Base-by-base conservation (phyloP, 2,888 invertebrate genomes). In the Macaria liturata region DNA sequence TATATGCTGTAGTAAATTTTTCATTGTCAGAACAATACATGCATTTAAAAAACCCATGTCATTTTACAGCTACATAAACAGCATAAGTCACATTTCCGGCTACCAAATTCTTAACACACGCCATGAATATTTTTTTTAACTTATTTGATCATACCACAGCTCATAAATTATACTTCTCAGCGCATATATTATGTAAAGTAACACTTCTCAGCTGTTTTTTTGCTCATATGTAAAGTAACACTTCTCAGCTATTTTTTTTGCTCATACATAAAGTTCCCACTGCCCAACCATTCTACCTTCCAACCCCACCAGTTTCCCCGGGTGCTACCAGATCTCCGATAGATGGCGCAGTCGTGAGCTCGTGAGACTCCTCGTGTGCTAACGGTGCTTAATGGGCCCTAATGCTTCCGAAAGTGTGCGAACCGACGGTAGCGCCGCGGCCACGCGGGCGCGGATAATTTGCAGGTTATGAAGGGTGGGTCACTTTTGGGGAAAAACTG, bases 331-430 rank as follows among this genome's bases (percentile, higher is more conserved):
- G 91, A 90, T 91, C 80, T 79, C 71, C 87, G 89, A 86, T 88
- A 89, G 89, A 90, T 90, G 84, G 81, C 73, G 72, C 79, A 81
- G 83, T 87, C 90, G 90, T 89, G 89, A 74, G 78, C 83, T 86
- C 91, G 91, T 91, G 91, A 91, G 84, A 87, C 71, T 46, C 84
- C 74, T 75, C 81, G 84, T 84, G 84, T 89, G 87, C 89, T 91
- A 91, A 91, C 91, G 91, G 91, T 87, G 80, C 88, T 89, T 91
- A 91, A 91, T 91, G 86, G 90, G 81, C 84, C 86, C 89, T 91
- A 91, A 91, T 91, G 90, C 90, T 89, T 88, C 91, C 90, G 90
- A 91, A 91, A 91, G 89, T 91, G 91, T 91, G 91, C 91, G 91
- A 91, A 90, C 89, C 76, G 86, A 84, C 90, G 86, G 91, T 90